Base-by-base conservation (phyloP, 1,140 invertebrate species). In the Mesaphorura yosii region DNA sequence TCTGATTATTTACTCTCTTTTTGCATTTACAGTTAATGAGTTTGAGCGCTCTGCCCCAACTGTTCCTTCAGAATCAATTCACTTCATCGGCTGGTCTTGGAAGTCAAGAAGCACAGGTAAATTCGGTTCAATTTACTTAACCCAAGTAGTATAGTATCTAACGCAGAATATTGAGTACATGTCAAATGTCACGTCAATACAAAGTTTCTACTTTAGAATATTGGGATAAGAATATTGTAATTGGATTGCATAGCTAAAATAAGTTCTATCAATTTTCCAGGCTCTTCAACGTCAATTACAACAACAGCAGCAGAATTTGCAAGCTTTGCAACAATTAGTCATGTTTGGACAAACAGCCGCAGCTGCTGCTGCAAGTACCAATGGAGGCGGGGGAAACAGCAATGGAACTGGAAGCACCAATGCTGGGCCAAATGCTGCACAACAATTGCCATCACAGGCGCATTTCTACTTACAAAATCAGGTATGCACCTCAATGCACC, bases 391-490 rank as follows among this genome's bases (percentile, higher is more conserved):
- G n/a, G n/a, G n/a, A n/a, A n/a, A n/a, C n/a, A n/a, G n/a, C 34
- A 59, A 71, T 69, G 15, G 69, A n/a, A n/a, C n/a, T n/a, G n/a
- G n/a, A n/a, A n/a, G n/a, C n/a, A n/a, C n/a, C n/a, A n/a, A n/a
- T n/a, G n/a, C n/a, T n/a, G 31, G 31, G n/a, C 10, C 70, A 48
- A 68, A 68, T 53, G 68, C 70, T 50, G 67, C 76, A 46, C 62
- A 67, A 19, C 73, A 80, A 65, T 65, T 78, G 45, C 71, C 75
- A 27, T 70, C 76, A 7, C 81, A 82, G 59, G 74, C 80, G 19
- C 82, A 84, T 67, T 81, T 86, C 57, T 81, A 87, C 66, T 70
- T 88, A 17, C 84, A 86, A 66, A 86, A 84, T 73, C 84, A 86
- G 78, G 82, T 84, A 68, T 66, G 64, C 64, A n/a, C n/a, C n/a